Evolutionary conservation across 2,113 vertebrate genomes (phyloP), one percentile per base, ranked within the genome.

Genomic region (Narcine bancroftii): DNA sequence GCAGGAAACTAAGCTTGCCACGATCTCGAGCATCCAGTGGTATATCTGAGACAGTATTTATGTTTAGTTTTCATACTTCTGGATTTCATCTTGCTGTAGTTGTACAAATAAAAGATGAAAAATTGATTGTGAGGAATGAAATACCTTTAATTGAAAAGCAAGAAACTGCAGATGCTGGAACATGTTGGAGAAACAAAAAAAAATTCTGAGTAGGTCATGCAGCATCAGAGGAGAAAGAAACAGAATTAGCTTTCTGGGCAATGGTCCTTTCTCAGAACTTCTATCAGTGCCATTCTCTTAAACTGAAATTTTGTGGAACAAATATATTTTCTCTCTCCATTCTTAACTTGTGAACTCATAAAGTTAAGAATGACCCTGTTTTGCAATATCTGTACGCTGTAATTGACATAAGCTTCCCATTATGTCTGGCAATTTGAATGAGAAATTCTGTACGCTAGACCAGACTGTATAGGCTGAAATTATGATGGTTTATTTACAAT

Each of bases 401-500:
- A 60, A 60, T 63, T 60, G 15, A 60, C 53, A 87, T 36, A 19
- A 60, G 33, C 15, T 87, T 87, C 53, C 53, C n/a, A 63, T 60
- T 17, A 87, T 7, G 5, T 63, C 81, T 39, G 2, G 33, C 33
- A 2, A 21, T 63, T 24, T 60, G 33, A 87, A 21, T 21, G 33
- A 33, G 6, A 17, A 60, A 87, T 19, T 17, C 60, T 60, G 81
- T 33, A 15, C 21, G 81, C 81, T n/a, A 36, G 53, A 60, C 81
- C 53, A 87, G 53, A 87, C 50, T 87, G 81, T 87, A 19, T 87
- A 87, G 17, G 36, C 81, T 87, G 17, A n/a, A 36, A 60, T 36
- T 85, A 60, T 85, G 33, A 85, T 60, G 50, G 53, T 60, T 87
- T 60, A 87, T 60, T 85, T 85, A 56, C 81, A 56, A 85, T 72